A percentile compares a stretch with the other conserved stretches of the same genome.
These are phyloP conservation scores for Corythornis leucogaster DNA, from an alignment of 2,797 vertebrate genomes.

Conservation along the genomic window DNA sequence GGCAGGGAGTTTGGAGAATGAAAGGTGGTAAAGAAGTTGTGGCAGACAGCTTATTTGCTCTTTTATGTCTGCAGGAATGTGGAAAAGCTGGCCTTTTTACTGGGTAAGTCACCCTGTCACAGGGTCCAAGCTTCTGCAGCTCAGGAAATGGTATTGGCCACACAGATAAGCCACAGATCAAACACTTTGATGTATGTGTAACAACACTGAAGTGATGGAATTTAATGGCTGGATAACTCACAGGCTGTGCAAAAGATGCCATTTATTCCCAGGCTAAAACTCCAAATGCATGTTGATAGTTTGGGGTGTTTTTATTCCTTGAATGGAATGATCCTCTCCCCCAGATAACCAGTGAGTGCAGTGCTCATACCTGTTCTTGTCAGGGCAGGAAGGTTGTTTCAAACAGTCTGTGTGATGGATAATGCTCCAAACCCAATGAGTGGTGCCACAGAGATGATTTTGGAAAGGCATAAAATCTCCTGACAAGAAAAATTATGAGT, in stretches of 20 bases:
- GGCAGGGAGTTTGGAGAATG: neutral
- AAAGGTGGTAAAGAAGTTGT: neutral
- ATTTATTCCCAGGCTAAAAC: neutral
- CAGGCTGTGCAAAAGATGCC: neutral
- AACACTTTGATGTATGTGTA: neutral
- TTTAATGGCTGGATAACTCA: neutral
- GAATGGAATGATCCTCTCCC: neutral
- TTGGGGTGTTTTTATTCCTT: neutral
- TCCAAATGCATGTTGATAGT: neutral
- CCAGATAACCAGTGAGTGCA: neutral
- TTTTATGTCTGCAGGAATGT: neutral
- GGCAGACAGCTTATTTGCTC: neutral
- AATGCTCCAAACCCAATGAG: constrained; percentile 8
- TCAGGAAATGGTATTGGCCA: neutral
- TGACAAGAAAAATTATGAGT: neutral
- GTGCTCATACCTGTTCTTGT: neutral
- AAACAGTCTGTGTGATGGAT: neutral
- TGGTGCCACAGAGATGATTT: constrained; percentile 34
- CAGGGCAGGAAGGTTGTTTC: constrained; percentile 22
- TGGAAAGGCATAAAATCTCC: constrained; percentile 15
- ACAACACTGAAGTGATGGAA: neutral
- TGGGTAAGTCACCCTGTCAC: neutral
- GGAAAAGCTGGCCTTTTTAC: constrained; percentile 7
- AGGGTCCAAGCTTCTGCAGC: neutral
- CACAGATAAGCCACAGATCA: neutral